Conservation (phyloP, 1,140 invertebrate genomes). For the Venturia canescens region DNA sequence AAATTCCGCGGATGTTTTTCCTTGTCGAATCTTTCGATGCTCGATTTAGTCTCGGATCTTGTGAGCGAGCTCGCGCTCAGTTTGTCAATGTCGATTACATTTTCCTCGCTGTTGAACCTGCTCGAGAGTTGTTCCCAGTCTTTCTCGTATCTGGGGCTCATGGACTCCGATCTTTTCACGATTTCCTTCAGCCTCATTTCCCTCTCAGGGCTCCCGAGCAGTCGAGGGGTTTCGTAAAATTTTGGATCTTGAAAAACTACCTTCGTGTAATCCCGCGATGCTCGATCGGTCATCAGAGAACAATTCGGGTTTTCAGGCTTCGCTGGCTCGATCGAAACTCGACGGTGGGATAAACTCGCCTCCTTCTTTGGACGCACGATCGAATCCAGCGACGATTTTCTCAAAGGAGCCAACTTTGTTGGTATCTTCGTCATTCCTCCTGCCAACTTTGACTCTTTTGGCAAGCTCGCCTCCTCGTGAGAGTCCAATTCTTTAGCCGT, state of each 20-base stretch:
- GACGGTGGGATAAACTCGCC: background rate
- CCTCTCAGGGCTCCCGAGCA: conserved; percentile 59
- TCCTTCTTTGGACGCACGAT: conserved; percentile 39
- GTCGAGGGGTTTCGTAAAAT: conserved; percentile 70
- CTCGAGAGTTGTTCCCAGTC: conserved; percentile 72
- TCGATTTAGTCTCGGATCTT: conserved; percentile 55
- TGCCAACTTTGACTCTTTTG: conserved; percentile 58
- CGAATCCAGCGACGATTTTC: conserved; percentile 59
- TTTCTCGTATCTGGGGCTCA: conserved; percentile 72
- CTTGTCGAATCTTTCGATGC: conserved; percentile 63
- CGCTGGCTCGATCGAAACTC: conserved; percentile 16
- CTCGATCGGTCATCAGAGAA: conserved; percentile 65
- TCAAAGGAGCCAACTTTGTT: conserved; percentile 68
- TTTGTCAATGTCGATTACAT: conserved; percentile 79
- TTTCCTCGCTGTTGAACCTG: conserved; percentile 69
- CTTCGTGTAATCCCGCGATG: conserved; percentile 72
- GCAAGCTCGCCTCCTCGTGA: conserved; percentile 72
- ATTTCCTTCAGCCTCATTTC: conserved; percentile 67
- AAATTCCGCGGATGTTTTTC: conserved; percentile 69
- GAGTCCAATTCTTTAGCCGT: conserved; percentile 76
- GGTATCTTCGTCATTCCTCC: conserved; percentile 67
- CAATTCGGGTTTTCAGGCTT: conserved; percentile 67
- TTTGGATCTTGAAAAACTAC: conserved; percentile 70
- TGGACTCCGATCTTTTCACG: conserved; percentile 71
- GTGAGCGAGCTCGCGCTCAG: conserved; percentile 72